Evolutionary conservation across 2,113 vertebrate genomes (phyloP), one percentile per base, ranked within the genome.

Genomic region (Plecturocebus donacophilus): DNA sequence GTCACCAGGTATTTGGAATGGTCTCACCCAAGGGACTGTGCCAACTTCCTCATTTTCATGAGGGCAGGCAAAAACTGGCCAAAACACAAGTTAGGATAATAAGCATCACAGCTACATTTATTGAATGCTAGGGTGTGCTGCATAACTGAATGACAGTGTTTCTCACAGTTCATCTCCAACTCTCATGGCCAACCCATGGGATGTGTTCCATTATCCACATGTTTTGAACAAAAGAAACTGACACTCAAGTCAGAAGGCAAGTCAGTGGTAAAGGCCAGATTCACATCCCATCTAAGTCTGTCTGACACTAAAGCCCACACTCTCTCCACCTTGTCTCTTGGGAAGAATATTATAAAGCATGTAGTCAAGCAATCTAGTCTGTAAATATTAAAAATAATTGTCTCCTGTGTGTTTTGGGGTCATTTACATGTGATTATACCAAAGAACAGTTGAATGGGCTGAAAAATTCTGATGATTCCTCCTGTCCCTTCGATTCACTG

Each of bases 41-140:
- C 68, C 95, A 95, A 90, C 52, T 94, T 96, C 93, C 97, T 97
- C 90, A 42, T 95, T 95, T 96, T 96, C 6, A 40, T 25, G 13
- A 77, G 27, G 49, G 49, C 87, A 87, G 3, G 32, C 21, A 47
- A 73, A 93, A 89, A 90, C 47, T 71, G 35, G 58, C 91, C 68
- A n/a, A 83, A 40, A 81, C 70, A 54, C 47, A 77, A 21, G 8
- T 92, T 80, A 19, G 16, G 56, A 35, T 45, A 76, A 70, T 68
- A 91, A 64, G 12, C 68, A 68, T 27, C 47, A 25, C 73, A 54
- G 30, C 83, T 80, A 23, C 5, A 30, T 95, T 85, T 87, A 87
- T 64, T 85, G 58, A 71, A 87, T 56, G 76, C 27, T 32, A 73
- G 23, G 5, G 30, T 86, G 13, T 61, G 40, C 61, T 82, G 10